A percentile compares a stretch with the other conserved stretches of the same genome.
Evolutionary conservation across 2,888 invertebrate species (phyloP).

Genomic region (Leptinotarsa juncta): DNA sequence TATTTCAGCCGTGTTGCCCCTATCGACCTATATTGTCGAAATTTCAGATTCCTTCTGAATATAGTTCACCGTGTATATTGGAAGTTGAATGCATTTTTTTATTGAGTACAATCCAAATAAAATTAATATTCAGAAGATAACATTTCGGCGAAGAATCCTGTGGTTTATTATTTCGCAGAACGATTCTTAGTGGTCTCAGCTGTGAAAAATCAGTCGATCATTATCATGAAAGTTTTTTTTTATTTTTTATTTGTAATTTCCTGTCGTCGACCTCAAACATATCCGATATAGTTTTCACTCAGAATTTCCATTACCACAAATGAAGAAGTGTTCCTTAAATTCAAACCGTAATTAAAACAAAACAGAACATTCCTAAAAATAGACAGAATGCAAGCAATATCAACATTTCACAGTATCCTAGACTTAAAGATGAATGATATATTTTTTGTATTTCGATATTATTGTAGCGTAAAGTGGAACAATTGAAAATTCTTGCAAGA

Average conservation of each 20-base stretch:
- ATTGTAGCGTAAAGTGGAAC: too few relatives aligned
- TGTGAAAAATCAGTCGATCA: neutral
- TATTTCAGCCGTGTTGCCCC: too few relatives aligned
- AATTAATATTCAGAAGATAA: slow-evolving; percentile 1
- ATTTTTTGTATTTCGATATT: too few relatives aligned
- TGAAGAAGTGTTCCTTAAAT: neutral
- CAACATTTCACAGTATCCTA: too few relatives aligned
- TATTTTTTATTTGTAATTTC: neutral
- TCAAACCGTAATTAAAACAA: too few relatives aligned
- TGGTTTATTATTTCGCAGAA: neutral
- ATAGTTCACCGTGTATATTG: too few relatives aligned
- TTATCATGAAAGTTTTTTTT: neutral
- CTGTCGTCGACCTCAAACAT: neutral
- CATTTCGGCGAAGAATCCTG: neutral
- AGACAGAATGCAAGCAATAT: too few relatives aligned
- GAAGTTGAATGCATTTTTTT: neutral
- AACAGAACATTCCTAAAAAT: too few relatives aligned
- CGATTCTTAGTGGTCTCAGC: neutral
- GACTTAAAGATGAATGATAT: too few relatives aligned
- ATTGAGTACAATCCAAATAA: neutral
- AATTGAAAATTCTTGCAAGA: too few relatives aligned
- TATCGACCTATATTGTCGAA: too few relatives aligned
- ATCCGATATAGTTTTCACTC: neutral
- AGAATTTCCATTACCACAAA: neutral
- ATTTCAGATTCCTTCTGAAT: too few relatives aligned